A percentile compares a stretch with the other conserved stretches of the same genome.
phyloP scores from a whole-genome alignment of 2,797 vertebrate genomes.

The Cuniculus paca region DNA sequence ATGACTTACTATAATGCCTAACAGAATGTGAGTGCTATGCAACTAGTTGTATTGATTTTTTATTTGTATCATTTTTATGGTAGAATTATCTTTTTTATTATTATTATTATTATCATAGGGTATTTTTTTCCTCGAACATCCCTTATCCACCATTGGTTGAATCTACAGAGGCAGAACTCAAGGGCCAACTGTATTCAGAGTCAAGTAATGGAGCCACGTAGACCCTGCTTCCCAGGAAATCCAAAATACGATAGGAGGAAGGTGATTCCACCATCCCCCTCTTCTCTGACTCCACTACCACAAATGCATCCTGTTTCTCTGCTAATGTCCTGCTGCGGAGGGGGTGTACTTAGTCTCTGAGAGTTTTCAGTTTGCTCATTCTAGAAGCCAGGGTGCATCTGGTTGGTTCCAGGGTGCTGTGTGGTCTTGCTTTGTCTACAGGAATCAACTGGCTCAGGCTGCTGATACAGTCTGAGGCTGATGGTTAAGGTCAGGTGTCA shows the following conservation, averaged over 20 bases:
- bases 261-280: rapidly evolving
- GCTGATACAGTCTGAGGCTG: background rate
- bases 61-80: background rate
- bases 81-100: background rate
- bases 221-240: background rate
- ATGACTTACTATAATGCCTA: background rate
- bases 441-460: background rate
- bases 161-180: background rate
- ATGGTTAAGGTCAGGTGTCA: background rate
- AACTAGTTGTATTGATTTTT: background rate
- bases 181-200: background rate
- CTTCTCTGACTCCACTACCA: background rate
- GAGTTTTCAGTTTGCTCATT: background rate
- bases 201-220: background rate
- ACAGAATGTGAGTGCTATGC: too few species aligned
- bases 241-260: background rate
- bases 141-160: background rate
- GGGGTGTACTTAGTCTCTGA: background rate
- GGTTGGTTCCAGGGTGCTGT: rapidly evolving
- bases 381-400: background rate
- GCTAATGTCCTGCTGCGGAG: background rate
- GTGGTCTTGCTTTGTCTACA: background rate
- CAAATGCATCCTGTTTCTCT: background rate
- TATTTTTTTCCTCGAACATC: too few species aligned
- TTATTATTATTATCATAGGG: background rate